Base-by-base conservation (phyloP, 2,888 invertebrate genomes). In the Drosophila mimetica region DNA sequence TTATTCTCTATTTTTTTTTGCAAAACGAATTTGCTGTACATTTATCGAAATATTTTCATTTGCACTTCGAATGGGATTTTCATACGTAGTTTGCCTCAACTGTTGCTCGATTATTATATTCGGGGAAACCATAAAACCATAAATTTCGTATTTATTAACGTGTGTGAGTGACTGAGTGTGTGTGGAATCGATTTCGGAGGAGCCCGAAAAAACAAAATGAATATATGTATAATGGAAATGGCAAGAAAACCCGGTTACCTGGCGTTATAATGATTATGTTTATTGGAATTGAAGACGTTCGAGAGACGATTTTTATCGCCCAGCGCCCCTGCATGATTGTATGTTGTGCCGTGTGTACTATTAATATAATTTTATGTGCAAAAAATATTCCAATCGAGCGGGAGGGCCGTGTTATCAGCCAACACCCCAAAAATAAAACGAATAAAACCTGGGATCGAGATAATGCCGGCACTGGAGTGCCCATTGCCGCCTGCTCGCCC, bases 61-160 rank as follows among this genome's bases (percentile, higher is more conserved):
- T 50, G 36, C 42, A 50, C 48, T 42, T 60, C 34, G 16, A 48
- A 36, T 36, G 13, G 20, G 28, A 60, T 60, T 54, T 54, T 54
- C 54, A 9, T 36, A 55, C 50, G 39, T 22, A 28, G 28, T 20
- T 20, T 14, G 32, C 18, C 42, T 50, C 34, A 63, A 60, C 60
- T 48, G 60, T 59, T 48, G 28, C 39, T 39, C 39, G 58, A 58
- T 32, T 25, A 58, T 57, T 32, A 39, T 48, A 63, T 46, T 52
- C 47, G 30, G 28, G 51, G 30, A 50, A 53, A 42, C 58, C 60
- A 77, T 79, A 76, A 78, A 79, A 32, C 74, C 69, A 79, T 79
- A 79, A 79, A 81, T 74, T 59, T 59, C 11, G 20, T 13, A 48
- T 59, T 48, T 63, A 59, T 63, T 59, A 36, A 20, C 20, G 63